These are phyloP conservation scores for Harpagus bidentatus DNA, from an alignment of 2,113 vertebrate species.

Conservation along the genomic window DNA sequence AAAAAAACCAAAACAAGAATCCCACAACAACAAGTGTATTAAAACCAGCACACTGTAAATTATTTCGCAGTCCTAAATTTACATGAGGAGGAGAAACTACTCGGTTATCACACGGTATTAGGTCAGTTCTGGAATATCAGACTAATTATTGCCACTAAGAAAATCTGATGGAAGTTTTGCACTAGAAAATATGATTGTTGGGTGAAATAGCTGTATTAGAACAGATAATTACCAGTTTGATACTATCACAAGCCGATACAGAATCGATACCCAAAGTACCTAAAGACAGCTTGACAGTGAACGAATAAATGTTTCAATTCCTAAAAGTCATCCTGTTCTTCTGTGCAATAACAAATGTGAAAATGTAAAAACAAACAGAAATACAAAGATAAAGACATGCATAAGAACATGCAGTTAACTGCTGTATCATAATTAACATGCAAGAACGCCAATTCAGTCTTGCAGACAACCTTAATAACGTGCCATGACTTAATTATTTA, in stretches of 20 bases:
- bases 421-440: background rate
- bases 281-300: background rate
- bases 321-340: background rate
- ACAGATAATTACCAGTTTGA: background rate
- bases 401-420: background rate
- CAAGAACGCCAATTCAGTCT: background rate
- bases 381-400: background rate
- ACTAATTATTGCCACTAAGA: background rate
- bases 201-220: background rate
- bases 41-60: background rate
- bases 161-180: background rate
- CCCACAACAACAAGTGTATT: background rate
- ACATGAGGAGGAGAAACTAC: background rate
- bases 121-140: background rate
- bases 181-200: background rate
- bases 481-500: background rate
- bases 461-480: background rate
- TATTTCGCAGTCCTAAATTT: background rate
- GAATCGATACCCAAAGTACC: background rate
- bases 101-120: background rate
- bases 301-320: background rate
- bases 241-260: background rate
- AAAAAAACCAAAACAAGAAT: background rate
- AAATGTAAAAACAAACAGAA: background rate
- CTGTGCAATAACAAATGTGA: background rate